A percentile compares a stretch with the other conserved stretches of the same genome.
Conservation (phyloP, 2,797 vertebrate species). For the Steatocranus sp. region DNA sequence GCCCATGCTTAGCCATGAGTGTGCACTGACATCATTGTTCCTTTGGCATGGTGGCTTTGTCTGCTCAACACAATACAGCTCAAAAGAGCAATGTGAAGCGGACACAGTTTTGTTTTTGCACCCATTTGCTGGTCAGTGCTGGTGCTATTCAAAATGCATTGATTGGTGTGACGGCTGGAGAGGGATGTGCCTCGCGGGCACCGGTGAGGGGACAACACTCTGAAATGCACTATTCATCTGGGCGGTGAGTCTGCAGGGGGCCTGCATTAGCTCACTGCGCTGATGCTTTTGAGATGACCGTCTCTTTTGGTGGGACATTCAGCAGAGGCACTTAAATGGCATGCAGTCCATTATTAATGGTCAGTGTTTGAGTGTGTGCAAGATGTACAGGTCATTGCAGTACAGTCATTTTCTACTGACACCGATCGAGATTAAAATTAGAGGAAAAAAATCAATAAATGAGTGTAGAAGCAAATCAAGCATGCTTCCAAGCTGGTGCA, state of each 20-base stretch:
- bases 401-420: neutral
- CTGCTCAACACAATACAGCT: slow-evolving; percentile 55
- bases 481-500: neutral
- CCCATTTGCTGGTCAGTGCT: slow-evolving; percentile 47
- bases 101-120: slow-evolving; percentile 60
- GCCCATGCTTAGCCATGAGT: slow-evolving; percentile 34
- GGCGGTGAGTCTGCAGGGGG: slow-evolving; percentile 33
- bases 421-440: neutral
- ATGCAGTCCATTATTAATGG: neutral
- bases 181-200: slow-evolving; percentile 52
- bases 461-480: neutral
- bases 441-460: neutral
- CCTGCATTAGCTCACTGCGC: slow-evolving; percentile 39
- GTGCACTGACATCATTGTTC: slow-evolving; percentile 54
- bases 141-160: slow-evolving; percentile 61
- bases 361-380: neutral
- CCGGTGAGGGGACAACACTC: slow-evolving; percentile 24
- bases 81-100: slow-evolving; percentile 63
- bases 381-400: neutral
- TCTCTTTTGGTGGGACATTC: slow-evolving; percentile 33
- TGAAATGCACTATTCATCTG: slow-evolving; percentile 49
- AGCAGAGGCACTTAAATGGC: slow-evolving; percentile 33
- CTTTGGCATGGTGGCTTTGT: slow-evolving; percentile 60
- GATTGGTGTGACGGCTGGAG: slow-evolving; percentile 40
- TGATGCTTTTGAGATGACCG: slow-evolving; percentile 23